Conservation (phyloP, 2,888 invertebrate genomes). For the Cetonia aurata region DNA sequence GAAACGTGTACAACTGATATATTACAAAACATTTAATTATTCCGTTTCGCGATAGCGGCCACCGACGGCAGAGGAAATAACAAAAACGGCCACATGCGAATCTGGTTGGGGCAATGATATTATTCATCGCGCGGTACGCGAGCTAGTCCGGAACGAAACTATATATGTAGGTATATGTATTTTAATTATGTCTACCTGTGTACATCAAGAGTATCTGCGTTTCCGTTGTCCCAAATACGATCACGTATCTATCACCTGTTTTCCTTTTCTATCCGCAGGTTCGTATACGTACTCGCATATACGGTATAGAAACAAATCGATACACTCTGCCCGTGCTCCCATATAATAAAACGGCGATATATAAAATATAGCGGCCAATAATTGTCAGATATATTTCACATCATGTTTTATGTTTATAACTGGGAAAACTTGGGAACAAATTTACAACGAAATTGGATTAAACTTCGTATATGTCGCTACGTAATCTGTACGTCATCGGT, state of each 20-base stretch:
- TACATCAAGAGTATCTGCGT: conserved; percentile 8
- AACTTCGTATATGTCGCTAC: conserved; percentile 48
- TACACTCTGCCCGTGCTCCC: background rate
- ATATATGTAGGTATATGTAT: no score
- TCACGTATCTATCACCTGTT: background rate
- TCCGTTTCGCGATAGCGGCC: background rate
- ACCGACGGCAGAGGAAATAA: conserved; percentile 1
- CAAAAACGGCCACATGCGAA: conserved; percentile 2
- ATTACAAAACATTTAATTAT: conserved; percentile 16
- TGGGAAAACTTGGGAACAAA: conserved; percentile 45
- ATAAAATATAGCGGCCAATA: conserved; percentile 52
- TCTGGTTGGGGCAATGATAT: conserved; percentile 12
- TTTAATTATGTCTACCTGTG: conserved; percentile 5
- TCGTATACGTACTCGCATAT: background rate
- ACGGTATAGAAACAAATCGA: conserved; percentile 20
- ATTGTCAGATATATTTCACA: conserved; percentile 50
- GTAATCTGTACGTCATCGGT: conserved; percentile 31
- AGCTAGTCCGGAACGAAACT: background rate
- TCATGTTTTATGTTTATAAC: conserved; percentile 37
- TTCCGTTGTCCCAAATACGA: background rate
- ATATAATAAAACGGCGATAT: conserved; percentile 51
- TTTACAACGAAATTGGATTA: conserved; percentile 51
- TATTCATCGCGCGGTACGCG: conserved; percentile 1
- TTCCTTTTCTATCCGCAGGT: conserved; percentile 6
- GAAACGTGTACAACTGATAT: conserved; percentile 10